Evolutionary conservation across 2,113 vertebrate species (phyloP).

Genomic region (Aramus guarauna): DNA sequence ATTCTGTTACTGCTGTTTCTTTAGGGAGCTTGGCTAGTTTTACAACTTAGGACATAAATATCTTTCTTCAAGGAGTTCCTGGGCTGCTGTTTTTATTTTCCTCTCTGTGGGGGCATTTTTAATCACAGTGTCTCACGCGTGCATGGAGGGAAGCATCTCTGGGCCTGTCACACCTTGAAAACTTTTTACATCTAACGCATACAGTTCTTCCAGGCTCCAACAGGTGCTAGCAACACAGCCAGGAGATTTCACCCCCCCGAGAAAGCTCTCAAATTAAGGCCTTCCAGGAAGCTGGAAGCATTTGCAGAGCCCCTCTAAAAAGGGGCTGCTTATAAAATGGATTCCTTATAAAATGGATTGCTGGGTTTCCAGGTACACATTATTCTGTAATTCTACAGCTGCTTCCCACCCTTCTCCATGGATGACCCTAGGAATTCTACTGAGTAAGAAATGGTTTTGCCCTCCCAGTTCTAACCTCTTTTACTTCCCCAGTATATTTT

Average conservation of each 20-base stretch:
- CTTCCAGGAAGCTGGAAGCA: background rate
- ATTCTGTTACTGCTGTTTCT: slow-evolving; percentile 30
- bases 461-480: background rate
- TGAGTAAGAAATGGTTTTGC: background rate
- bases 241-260: background rate
- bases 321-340: no score
- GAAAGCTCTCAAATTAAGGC: background rate
- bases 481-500: background rate
- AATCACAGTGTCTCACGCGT: background rate
- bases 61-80: background rate
- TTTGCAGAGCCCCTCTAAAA: background rate
- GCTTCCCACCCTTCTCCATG: background rate
- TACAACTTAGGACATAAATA: slow-evolving; percentile 24
- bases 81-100: background rate
- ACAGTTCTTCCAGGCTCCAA: background rate
- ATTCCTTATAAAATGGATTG: background rate
- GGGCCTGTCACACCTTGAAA: background rate
- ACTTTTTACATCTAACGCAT: background rate
- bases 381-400: background rate
- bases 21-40: slow-evolving; percentile 17
- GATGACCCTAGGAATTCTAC: background rate
- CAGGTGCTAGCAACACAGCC: background rate
- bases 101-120: background rate
- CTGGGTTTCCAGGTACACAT: background rate
- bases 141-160: background rate